A percentile compares a stretch with the other conserved stretches of the same genome.
These are phyloP conservation scores for Sarcophaga rosellei DNA, from an alignment of 2,888 invertebrate genomes.

Conservation along the genomic window DNA sequence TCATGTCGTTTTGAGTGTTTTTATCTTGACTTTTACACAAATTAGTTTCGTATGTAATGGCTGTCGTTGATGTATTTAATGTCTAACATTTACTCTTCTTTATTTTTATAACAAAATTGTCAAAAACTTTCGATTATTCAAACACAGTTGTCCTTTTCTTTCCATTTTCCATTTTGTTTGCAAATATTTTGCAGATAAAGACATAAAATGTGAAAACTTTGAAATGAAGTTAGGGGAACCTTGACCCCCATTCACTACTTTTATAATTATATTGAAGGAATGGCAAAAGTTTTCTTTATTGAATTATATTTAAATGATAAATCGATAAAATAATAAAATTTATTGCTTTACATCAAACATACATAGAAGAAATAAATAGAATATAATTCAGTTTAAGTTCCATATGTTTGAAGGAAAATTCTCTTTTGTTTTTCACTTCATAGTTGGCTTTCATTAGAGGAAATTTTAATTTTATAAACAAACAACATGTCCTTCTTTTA, in stretches of 20 bases:
- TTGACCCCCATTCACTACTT: background rate
- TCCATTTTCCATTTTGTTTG: background rate
- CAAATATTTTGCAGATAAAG: background rate
- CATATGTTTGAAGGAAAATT: too few relatives aligned
- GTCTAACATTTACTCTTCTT: slow-evolving; percentile 8
- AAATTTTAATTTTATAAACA: too few relatives aligned
- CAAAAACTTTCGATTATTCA: slow-evolving; percentile 48
- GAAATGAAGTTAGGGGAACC: background rate
- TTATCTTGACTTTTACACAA: slow-evolving; percentile 53
- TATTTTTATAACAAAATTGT: slow-evolving; percentile 38
- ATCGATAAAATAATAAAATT: slow-evolving; percentile 4
- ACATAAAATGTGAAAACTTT: background rate
- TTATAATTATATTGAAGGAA: background rate
- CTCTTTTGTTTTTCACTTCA: too few relatives aligned
- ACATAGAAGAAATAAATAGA: too few relatives aligned
- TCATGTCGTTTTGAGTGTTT: slow-evolving; percentile 6
- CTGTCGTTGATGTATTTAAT: slow-evolving; percentile 32
- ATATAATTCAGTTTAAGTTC: too few relatives aligned
- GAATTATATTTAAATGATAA: background rate
- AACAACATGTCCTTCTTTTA: too few relatives aligned
- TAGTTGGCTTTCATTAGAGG: too few relatives aligned
- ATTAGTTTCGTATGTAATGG: slow-evolving; percentile 51
- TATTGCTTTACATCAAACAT: too few relatives aligned
- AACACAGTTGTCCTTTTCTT: slow-evolving; percentile 12
- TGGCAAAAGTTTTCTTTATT: background rate